Evolutionary conservation across 2,797 vertebrate genomes (phyloP).

Genomic region (Kryptopterus vitreolus): DNA sequence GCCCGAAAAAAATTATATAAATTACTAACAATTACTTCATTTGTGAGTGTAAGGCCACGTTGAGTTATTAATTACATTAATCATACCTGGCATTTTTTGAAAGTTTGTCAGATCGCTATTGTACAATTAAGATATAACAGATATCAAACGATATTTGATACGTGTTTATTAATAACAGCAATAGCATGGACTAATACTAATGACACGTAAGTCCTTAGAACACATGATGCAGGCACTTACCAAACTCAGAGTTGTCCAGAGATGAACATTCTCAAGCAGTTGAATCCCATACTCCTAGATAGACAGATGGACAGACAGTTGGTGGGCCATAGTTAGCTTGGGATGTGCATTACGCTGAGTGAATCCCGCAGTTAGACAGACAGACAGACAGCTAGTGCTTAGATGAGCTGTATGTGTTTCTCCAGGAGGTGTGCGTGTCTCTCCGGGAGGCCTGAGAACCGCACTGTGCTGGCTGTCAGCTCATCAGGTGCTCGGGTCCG

Average conservation of each 20-base stretch:
- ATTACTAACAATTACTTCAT: too few relatives aligned
- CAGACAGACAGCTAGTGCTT: conserved; percentile 51
- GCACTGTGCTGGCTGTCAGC: conserved; percentile 68
- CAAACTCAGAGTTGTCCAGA: conserved; percentile 21
- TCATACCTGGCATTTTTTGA: too few relatives aligned
- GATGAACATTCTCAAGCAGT: conserved; percentile 22
- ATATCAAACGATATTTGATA: background rate
- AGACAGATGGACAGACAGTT: conserved; percentile 48
- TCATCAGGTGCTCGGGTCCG: conserved; percentile 70
- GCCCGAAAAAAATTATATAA: too few relatives aligned
- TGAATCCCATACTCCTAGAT: conserved; percentile 25
- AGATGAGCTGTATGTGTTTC: conserved; percentile 57
- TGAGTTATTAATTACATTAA: background rate
- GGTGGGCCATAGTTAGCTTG: conserved; percentile 45
- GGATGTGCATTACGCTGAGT: conserved; percentile 48
- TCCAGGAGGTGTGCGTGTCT: conserved; percentile 61
- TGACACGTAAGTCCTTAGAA: background rate
- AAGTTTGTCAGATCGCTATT: background rate
- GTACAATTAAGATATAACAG: background rate
- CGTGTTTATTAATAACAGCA: background rate
- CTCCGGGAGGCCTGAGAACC: conserved; percentile 66
- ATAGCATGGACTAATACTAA: background rate
- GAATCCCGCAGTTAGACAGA: conserved; percentile 51
- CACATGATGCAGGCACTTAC: background rate
- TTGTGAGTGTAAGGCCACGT: background rate